Conservation (phyloP, 2,888 invertebrate genomes). For the Lithosia quadra region DNA sequence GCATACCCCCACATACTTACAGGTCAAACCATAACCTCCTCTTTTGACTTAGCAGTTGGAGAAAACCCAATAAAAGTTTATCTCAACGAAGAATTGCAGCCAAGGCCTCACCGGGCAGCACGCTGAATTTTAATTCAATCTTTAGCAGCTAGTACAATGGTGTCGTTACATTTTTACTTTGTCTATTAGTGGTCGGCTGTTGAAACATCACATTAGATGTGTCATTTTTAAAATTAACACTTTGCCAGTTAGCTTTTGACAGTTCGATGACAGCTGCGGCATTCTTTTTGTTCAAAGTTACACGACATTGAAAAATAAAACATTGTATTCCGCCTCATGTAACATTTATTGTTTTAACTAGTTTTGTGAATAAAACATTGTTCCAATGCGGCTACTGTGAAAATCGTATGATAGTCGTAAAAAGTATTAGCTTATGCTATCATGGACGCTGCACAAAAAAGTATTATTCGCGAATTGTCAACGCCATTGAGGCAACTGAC, state of each 20-base stretch:
- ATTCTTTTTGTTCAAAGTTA: conserved; percentile 20
- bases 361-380: background rate
- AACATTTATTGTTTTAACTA: conserved; percentile 7
- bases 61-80: background rate
- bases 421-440: too few relatives aligned
- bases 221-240: conserved; percentile 30
- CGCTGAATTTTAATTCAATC: background rate
- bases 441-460: too few relatives aligned
- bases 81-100: background rate
- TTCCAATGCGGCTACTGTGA: too few relatives aligned
- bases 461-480: too few relatives aligned
- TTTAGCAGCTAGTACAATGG: too few relatives aligned
- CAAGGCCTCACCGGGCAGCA: background rate
- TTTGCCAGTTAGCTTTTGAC: conserved; percentile 29
- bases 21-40: too few relatives aligned
- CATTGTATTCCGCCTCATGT: background rate
- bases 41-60: background rate
- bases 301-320: conserved; percentile 40
- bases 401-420: too few relatives aligned
- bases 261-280: conserved; percentile 30
- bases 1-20: too few relatives aligned
- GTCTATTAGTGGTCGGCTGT: conserved; percentile 19
- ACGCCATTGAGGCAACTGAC: too few relatives aligned
- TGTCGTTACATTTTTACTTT: background rate
- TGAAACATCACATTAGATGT: conserved; percentile 22